Evolutionary conservation across 2,888 invertebrate genomes (phyloP).

Genomic region (Norana najaformis): DNA sequence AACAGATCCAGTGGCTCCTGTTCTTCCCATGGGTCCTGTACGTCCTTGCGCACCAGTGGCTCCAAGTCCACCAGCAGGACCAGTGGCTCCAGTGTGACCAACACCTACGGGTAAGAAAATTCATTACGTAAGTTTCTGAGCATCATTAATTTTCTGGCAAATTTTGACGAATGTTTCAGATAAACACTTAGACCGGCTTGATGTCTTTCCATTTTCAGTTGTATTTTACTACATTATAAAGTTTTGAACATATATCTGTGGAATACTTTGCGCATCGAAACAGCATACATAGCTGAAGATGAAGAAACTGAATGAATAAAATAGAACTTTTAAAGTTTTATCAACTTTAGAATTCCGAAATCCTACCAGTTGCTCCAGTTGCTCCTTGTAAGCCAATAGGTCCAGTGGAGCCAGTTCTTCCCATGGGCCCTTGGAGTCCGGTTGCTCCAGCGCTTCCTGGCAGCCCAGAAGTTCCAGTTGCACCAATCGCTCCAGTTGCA

Average conservation of each 20-base stretch:
- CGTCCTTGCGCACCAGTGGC: neutral
- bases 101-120: neutral
- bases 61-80: neutral
- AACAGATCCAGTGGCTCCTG: neutral
- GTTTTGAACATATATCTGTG: too few species aligned
- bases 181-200: neutral
- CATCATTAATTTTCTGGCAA: neutral
- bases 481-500: slow-evolving; percentile 10
- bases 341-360: too few species aligned
- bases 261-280: too few species aligned
- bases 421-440: neutral
- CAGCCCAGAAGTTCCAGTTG: neutral
- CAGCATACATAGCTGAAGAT: too few species aligned
- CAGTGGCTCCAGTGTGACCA: slow-evolving; percentile 18
- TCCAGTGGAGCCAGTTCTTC: slow-evolving; percentile 10
- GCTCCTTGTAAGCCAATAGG: slow-evolving; percentile 17
- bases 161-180: too few species aligned
- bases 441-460: neutral
- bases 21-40: slow-evolving; percentile 14
- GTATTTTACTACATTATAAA: too few species aligned
- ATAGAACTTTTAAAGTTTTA: too few species aligned
- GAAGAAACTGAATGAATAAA: too few species aligned
- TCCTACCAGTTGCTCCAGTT: slow-evolving; percentile 10
- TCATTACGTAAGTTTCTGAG: neutral
- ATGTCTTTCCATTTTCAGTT: too few species aligned